These are phyloP conservation scores for Drusus annulatus DNA, from an alignment of 1,140 invertebrate genomes.

Conservation along the genomic window DNA sequence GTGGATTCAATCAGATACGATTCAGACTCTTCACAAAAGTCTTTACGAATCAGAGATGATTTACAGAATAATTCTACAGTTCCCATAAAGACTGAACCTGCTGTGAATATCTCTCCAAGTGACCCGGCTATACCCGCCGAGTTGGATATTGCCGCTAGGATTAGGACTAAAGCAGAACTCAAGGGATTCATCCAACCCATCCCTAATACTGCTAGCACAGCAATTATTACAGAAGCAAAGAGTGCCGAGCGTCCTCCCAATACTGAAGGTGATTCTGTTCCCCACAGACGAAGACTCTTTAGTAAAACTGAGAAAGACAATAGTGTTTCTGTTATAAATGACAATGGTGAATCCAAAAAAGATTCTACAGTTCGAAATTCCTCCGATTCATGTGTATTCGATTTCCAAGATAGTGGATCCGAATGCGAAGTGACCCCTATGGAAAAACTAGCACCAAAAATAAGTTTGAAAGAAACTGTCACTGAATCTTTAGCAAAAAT, in stretches of 20 bases:
- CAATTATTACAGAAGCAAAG: conserved; percentile 12
- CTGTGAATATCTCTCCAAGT: background rate
- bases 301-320: conserved; percentile 51
- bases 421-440: conserved; percentile 63
- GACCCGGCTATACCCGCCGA: conserved; percentile 66
- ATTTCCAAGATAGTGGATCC: conserved; percentile 62
- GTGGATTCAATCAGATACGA: conserved; percentile 73
- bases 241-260: background rate
- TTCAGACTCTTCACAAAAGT: conserved; percentile 47
- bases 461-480: conserved; percentile 17
- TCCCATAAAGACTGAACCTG: conserved; percentile 15
- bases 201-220: background rate
- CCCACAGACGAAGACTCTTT: conserved; percentile 52
- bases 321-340: background rate
- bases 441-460: background rate
- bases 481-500: background rate
- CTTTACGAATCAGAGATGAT: conserved; percentile 50
- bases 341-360: conserved; percentile 49
- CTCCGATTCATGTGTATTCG: conserved; percentile 55
- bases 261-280: background rate
- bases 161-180: conserved; percentile 86
- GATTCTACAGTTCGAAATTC: conserved; percentile 43
- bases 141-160: conserved; percentile 73
- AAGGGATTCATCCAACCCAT: conserved; percentile 75
- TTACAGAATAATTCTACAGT: conserved; percentile 42